Evolutionary conservation across 2,797 vertebrate genomes (phyloP).

Genomic region (Percopsis omiscomaycus): DNA sequence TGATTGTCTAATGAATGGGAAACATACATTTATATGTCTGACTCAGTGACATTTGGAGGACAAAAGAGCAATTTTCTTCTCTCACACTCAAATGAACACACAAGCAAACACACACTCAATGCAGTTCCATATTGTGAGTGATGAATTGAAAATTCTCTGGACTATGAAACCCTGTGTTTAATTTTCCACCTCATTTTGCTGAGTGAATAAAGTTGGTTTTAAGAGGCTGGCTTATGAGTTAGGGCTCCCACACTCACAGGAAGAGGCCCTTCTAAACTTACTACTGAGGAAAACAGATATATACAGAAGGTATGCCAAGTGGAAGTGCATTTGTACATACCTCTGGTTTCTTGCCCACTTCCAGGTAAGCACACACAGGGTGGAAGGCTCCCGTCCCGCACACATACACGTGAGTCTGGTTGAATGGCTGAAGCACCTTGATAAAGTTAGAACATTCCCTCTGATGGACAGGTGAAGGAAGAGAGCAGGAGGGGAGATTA

Average conservation of each 20-base stretch:
- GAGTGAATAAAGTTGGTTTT: conserved; percentile 32
- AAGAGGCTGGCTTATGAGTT: conserved; percentile 30
- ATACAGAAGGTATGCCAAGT: neutral
- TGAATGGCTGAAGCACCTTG: conserved; percentile 91
- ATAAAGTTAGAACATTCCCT: conserved; percentile 96
- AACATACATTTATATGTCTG: conserved; percentile 47
- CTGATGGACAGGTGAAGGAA: conserved; percentile 68
- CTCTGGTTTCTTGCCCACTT: conserved; percentile 92
- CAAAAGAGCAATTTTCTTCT: conserved; percentile 43
- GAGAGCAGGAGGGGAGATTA: conserved; percentile 30
- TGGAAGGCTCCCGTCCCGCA: conserved; percentile 98
- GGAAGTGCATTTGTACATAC: conserved; percentile 66
- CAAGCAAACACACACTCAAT: conserved; percentile 1
- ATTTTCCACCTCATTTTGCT: conserved; percentile 53
- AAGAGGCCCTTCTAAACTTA: conserved; percentile 15
- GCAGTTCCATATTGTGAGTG: conserved; percentile 31
- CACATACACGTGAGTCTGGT: conserved; percentile 93
- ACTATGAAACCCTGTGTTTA: conserved; percentile 35
- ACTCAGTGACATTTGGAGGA: conserved; percentile 59
- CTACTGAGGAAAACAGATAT: neutral
- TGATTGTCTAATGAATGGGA: conserved; percentile 53
- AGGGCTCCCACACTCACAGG: conserved; percentile 11
- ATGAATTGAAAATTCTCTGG: conserved; percentile 35
- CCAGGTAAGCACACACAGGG: conserved; percentile 92
- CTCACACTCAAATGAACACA: conserved; percentile 24